Evolutionary conservation across 1,140 invertebrate genomes (phyloP), one percentile per base, ranked within the genome.

Genomic region (Drosophila willistoni): DNA sequence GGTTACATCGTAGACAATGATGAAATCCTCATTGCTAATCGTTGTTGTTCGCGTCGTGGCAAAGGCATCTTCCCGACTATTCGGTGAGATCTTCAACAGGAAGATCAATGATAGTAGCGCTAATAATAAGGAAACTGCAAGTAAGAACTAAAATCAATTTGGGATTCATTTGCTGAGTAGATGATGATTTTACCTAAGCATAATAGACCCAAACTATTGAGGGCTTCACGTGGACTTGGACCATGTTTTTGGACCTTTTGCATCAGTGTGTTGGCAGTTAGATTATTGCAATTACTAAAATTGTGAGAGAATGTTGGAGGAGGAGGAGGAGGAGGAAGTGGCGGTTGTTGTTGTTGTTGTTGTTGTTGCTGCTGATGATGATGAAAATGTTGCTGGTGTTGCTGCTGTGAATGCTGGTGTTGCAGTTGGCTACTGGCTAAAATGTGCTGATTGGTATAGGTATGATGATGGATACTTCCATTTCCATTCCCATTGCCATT

Each of bases 1-100:
- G 3, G 97, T 97, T 71, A 98, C 97, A 93, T 98, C 97, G 91
- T 97, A 97, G 33, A 98, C 96, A 69, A 97, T 95, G 22, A 96
- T 95, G 81, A 97, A 97, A 86, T 97, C 96, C 83, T 97, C 96
- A 64, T 94, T 94, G 44, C 60, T 71, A 93, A 77, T 94, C 89
- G 76, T 92, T 51, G 44, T 51, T 19, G 44, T 22, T 47, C 44
- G 44, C 1, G 44, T 51, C 78, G 84, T 77, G 25, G 74, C 77
- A 22, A 89, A 10, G 9, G 81, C 74, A 47, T 91, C 86, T 19
- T 91, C 67, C 91, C 93, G 91, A 93, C 92, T 91, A 92, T 90
- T 73, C 91, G 96, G 95, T 14, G 96, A 96, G 79, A 98, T 96
- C 93, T 97, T 96, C 71, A 98, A 93, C 60, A 98, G 93, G 90